A percentile compares a stretch with the other conserved stretches of the same genome.
phyloP scores from a whole-genome alignment of 2,888 invertebrate species.

The Entomobrya proxima region DNA sequence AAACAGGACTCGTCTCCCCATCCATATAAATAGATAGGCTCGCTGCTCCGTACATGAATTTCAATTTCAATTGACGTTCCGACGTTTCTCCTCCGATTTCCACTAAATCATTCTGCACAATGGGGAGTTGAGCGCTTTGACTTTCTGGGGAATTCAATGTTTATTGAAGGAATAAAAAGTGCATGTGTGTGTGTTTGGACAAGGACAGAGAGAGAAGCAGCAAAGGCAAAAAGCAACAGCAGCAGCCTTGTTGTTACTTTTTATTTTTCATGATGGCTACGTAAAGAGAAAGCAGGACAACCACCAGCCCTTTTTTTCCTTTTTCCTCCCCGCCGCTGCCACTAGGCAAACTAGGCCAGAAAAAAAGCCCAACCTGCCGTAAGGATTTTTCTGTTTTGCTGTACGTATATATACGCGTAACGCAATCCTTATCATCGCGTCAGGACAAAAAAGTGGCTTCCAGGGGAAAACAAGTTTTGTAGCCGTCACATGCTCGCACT shows the following conservation, averaged over 20 bases:
- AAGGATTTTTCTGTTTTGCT: neutral
- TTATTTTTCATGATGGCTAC: neutral
- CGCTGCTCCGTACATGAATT: slow-evolving; percentile 29
- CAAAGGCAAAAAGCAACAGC: too few relatives aligned
- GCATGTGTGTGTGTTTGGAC: too few relatives aligned
- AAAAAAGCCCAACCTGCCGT: neutral
- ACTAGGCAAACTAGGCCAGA: neutral
- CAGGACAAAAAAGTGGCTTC: neutral
- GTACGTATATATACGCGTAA: neutral
- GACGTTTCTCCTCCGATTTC: slow-evolving; percentile 2
- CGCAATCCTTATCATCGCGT: neutral
- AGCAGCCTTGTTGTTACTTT: too few relatives aligned
- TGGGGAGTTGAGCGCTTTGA: neutral
- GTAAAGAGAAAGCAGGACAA: too few relatives aligned
- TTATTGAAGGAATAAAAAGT: slow-evolving; percentile 1
- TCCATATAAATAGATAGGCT: too few relatives aligned
- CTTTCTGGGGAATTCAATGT: neutral
- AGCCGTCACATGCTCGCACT: slow-evolving; percentile 48
- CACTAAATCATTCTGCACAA: slow-evolving; percentile 9
- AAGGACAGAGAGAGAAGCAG: too few relatives aligned
- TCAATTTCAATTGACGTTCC: slow-evolving; percentile 41
- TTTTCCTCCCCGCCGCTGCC: neutral
- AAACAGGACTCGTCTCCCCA: too few relatives aligned
- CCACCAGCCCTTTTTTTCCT: too few relatives aligned
- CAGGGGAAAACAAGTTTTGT: slow-evolving; percentile 22